These are phyloP conservation scores for Octopus sinensis DNA, from an alignment of 1,140 invertebrate genomes.

Conservation along the genomic window DNA sequence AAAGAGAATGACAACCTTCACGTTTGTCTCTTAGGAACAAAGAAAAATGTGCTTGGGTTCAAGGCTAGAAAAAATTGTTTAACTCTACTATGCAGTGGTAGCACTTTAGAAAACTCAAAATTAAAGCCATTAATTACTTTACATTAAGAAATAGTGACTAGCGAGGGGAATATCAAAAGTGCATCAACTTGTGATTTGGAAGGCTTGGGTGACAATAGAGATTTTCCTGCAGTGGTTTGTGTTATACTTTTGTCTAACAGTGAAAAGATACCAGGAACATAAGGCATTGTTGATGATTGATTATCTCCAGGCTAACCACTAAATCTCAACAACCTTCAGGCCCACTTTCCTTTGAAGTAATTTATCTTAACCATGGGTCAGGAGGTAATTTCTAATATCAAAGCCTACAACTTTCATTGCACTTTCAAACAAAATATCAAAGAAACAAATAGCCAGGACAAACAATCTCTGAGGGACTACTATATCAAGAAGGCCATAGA, in stretches of 20 bases:
- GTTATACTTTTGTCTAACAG: constrained; percentile 5
- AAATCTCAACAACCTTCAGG: background rate
- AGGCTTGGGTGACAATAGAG: background rate
- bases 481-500: constrained; percentile 1
- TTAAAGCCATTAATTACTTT: background rate
- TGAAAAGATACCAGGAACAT: background rate
- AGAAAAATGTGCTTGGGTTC: background rate
- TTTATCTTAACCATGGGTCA: constrained; percentile 1
- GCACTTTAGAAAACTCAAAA: background rate
- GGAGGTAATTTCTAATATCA: background rate
- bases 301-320: background rate
- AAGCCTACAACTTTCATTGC: background rate
- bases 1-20: background rate
- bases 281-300: constrained; percentile 1
- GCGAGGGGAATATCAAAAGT: background rate
- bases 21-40: background rate
- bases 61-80: background rate
- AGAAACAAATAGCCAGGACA: background rate
- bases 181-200: background rate
- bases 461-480: background rate
- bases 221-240: background rate
- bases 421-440: background rate
- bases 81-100: background rate
- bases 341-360: background rate
- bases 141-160: background rate